Evolutionary conservation across 2,888 invertebrate species (phyloP).

Genomic region (Neria commutata): DNA sequence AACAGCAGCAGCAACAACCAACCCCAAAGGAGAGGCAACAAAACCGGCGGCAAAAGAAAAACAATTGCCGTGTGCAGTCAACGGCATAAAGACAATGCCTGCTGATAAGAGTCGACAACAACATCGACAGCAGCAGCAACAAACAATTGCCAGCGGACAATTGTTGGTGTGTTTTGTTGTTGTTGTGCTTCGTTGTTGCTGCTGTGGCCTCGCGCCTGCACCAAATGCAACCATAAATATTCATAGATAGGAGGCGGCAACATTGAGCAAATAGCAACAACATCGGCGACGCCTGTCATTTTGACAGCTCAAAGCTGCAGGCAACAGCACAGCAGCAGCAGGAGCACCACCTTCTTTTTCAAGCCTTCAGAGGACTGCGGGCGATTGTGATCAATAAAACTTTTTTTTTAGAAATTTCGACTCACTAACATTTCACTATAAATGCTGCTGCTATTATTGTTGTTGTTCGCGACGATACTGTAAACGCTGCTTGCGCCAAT

Average conservation of each 20-base stretch:
- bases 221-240: conserved; percentile 31
- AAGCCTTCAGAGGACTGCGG: no score
- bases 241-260: conserved; percentile 11
- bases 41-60: background rate
- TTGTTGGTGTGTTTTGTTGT: background rate
- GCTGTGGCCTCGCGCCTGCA: conserved; percentile 22
- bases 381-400: no score
- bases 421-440: conserved; percentile 5
- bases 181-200: conserved; percentile 28
- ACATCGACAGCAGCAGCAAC: no score
- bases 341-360: no score
- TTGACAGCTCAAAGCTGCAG: no score
- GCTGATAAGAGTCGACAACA: conserved; percentile 2
- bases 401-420: no score
- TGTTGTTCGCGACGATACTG: background rate
- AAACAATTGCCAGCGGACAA: no score
- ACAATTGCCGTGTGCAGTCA: conserved; percentile 1
- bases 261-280: no score
- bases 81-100: background rate
- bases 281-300: no score
- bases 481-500: background rate
- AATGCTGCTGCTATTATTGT: background rate
- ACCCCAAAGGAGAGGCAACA: no score
- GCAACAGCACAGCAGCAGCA: no score
- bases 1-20: background rate